Percentiles rank a stretch among this genome's conserved stretches.
These are phyloP conservation scores for Pachyuromys duprasi DNA, from an alignment of 2,797 vertebrate species.

Conservation along the genomic window DNA sequence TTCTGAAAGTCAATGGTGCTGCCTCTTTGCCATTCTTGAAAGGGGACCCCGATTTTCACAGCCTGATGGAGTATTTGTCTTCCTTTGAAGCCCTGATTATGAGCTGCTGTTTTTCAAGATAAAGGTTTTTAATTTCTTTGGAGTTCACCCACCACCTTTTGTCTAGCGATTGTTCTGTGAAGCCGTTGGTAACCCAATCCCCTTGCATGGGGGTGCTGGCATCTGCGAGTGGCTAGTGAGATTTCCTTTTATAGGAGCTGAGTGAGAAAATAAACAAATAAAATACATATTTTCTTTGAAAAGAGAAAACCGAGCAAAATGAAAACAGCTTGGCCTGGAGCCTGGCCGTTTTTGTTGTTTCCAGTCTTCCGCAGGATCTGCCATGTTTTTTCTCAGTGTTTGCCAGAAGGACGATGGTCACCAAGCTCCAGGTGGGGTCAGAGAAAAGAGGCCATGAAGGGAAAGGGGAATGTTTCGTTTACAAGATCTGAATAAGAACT, in stretches of 20 bases:
- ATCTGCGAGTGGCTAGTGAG: constrained; percentile 55
- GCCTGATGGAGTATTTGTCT: constrained; percentile 67
- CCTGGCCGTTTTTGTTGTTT: background rate
- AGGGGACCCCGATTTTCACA: constrained; percentile 71
- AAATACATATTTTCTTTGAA: constrained; percentile 51
- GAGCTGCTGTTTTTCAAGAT: constrained; percentile 77
- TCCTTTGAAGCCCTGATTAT: constrained; percentile 69
- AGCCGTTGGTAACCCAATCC: constrained; percentile 67
- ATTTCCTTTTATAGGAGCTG: constrained; percentile 70
- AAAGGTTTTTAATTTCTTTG: constrained; percentile 80
- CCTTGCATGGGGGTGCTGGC: constrained; percentile 21
- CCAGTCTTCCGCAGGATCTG: background rate
- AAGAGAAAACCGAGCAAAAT: constrained; percentile 61
- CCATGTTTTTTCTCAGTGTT: background rate
- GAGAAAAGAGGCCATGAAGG: background rate
- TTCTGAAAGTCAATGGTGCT: background rate
- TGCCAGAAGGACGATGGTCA: background rate
- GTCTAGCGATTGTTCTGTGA: constrained; percentile 54
- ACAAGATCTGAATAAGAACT: background rate
- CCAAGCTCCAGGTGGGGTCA: background rate
- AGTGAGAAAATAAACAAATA: constrained; percentile 74
- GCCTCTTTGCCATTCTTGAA: constrained; percentile 52
- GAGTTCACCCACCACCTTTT: constrained; percentile 62
- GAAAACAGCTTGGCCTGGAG: constrained; percentile 54
- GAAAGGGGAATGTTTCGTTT: background rate